These are phyloP conservation scores for Tetragonula clypearis DNA, from an alignment of 1,140 invertebrate genomes.

Conservation along the genomic window DNA sequence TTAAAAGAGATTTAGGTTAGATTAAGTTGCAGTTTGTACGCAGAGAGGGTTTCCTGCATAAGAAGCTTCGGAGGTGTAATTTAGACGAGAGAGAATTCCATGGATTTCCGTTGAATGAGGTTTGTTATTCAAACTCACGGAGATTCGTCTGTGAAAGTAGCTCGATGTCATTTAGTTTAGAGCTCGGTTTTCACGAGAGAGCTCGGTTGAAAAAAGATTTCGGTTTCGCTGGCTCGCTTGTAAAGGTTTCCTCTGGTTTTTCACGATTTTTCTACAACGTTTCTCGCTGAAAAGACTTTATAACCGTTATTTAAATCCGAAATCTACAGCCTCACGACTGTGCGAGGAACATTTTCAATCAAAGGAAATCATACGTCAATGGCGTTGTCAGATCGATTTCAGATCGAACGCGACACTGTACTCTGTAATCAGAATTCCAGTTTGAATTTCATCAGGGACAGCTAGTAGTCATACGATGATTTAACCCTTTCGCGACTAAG, in stretches of 20 bases:
- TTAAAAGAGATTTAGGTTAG: not conserved
- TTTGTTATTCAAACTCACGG: not conserved
- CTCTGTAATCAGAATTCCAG: too few relatives aligned
- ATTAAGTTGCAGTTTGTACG: not conserved
- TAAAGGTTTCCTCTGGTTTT: not conserved
- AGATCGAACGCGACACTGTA: too few relatives aligned
- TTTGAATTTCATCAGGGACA: too few relatives aligned
- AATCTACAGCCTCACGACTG: not conserved
- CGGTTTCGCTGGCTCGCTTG: not conserved
- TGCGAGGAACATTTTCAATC: not conserved
- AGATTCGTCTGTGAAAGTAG: not conserved
- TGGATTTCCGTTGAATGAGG: not conserved
- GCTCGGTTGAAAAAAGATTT: not conserved
- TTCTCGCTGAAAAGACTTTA: not conserved
- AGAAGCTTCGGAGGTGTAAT: not conserved
- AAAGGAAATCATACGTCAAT: not conserved
- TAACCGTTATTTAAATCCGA: not conserved
- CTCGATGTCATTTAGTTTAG: not conserved
- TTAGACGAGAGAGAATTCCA: not conserved
- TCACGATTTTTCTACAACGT: not conserved
- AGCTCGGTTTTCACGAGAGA: not conserved
- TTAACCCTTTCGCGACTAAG: too few relatives aligned
- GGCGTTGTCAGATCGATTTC: too few relatives aligned
- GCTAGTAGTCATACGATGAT: too few relatives aligned
- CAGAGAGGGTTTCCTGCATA: not conserved